These are phyloP conservation scores for Machaerirhynchus nigripectus DNA, from an alignment of 2,113 vertebrate species.

Conservation along the genomic window DNA sequence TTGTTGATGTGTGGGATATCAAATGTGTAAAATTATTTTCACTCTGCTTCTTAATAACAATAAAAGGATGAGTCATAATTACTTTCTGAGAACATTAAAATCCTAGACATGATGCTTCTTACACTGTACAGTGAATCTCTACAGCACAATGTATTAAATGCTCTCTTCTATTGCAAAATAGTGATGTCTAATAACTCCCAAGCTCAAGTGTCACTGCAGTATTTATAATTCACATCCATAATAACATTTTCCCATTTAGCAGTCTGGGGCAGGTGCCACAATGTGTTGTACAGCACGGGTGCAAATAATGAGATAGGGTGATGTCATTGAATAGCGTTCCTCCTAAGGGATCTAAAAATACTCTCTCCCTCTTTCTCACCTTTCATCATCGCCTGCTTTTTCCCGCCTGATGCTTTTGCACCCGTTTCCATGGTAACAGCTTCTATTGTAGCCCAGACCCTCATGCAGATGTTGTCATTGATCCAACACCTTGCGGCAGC, in stretches of 20 bases:
- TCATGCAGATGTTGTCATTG: constrained; percentile 66
- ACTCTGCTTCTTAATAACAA: constrained; percentile 47
- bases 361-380: constrained; percentile 52
- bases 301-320: constrained; percentile 53
- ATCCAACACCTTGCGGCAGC: constrained; percentile 68
- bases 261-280: constrained; percentile 39
- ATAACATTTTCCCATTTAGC: constrained; percentile 56
- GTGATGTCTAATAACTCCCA: constrained; percentile 39
- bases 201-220: constrained; percentile 35
- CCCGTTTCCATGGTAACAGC: constrained; percentile 75
- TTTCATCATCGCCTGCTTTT: constrained; percentile 49
- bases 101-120: constrained; percentile 18
- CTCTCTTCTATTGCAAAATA: constrained; percentile 44
- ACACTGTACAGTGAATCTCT: neutral
- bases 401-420: constrained; percentile 57
- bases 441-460: constrained; percentile 66
- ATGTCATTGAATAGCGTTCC: constrained; percentile 36
- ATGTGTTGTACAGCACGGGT: constrained; percentile 4
- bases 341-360: constrained; percentile 67
- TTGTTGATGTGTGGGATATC: constrained; percentile 35
- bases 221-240: constrained; percentile 62
- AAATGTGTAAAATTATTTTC: constrained; percentile 56
- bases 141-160: constrained; percentile 37
- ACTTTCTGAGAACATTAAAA: constrained; percentile 51
- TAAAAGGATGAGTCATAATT: constrained; percentile 53